Conservation (phyloP, 1,140 invertebrate genomes). For the Lepidostoma basale region DNA sequence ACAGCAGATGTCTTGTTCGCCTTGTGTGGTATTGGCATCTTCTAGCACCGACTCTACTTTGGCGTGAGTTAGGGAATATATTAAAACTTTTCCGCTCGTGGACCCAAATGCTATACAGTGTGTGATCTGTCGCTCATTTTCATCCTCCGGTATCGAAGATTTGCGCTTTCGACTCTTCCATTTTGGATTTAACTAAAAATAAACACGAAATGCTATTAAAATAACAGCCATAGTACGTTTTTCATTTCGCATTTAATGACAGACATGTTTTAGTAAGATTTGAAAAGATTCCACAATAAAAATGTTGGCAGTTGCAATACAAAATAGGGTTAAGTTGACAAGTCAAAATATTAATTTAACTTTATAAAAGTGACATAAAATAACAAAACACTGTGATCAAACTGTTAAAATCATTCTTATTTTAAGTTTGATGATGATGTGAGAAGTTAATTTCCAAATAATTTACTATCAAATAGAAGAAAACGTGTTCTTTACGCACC, state of each 20-base stretch:
- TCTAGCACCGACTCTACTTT: constrained; percentile 60
- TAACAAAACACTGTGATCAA: background rate
- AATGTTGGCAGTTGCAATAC: no score
- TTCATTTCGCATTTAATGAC: no score
- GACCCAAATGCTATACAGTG: constrained; percentile 70
- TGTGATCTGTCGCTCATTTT: constrained; percentile 43
- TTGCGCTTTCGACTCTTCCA: constrained; percentile 57
- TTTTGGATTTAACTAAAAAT: constrained; percentile 55
- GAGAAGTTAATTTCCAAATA: background rate
- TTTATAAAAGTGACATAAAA: background rate
- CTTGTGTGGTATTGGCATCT: constrained; percentile 41
- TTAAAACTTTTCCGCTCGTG: constrained; percentile 65
- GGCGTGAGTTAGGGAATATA: constrained; percentile 70
- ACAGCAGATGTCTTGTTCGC: constrained; percentile 48
- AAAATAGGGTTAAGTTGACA: constrained; percentile 24
- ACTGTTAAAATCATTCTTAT: background rate
- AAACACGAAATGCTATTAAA: no score
- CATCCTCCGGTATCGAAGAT: constrained; percentile 46
- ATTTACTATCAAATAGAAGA: constrained; percentile 24
- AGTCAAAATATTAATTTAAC: constrained; percentile 19
- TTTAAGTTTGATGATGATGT: background rate
- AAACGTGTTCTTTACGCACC: constrained; percentile 46
- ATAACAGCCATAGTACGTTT: no score
- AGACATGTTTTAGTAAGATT: no score
- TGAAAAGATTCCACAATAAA: no score